phyloP scores from a whole-genome alignment of 2,797 vertebrate genomes.

The Bovichtus diacanthus region DNA sequence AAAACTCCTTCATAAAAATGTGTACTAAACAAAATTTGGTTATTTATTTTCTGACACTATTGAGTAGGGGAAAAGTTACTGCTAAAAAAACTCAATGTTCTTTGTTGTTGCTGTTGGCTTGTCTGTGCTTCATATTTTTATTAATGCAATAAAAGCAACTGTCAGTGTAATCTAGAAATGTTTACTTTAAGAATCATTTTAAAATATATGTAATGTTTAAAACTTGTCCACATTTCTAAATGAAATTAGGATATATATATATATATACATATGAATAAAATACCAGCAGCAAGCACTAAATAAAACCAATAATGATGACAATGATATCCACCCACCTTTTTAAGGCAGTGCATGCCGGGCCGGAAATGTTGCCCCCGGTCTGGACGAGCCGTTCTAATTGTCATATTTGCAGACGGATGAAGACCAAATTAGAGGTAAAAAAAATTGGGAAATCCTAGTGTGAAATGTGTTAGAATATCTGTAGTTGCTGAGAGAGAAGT shows the following conservation, averaged over 20 bases:
- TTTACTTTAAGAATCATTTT: not conserved
- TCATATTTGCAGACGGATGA: conserved; percentile 83
- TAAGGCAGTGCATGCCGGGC: conserved; percentile 91
- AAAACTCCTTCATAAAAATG: not conserved
- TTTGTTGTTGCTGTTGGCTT: not conserved
- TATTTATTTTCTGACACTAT: not conserved
- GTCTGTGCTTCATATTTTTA: not conserved
- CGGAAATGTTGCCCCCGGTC: conserved; percentile 89
- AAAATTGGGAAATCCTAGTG: not conserved
- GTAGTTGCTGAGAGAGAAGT: conserved; percentile 7
- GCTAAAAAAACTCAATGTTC: not conserved
- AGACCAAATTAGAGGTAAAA: conserved; percentile 1
- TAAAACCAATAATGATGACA: not conserved
- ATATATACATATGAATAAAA: not conserved
- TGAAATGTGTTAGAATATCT: not conserved
- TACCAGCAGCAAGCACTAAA: not conserved
- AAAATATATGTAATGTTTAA: not conserved
- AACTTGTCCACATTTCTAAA: not conserved
- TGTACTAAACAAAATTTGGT: not conserved
- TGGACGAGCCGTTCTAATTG: conserved; percentile 86
- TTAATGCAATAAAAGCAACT: not conserved
- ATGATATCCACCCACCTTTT: conserved; percentile 87
- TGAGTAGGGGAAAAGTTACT: not conserved
- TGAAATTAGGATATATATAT: too few species aligned
- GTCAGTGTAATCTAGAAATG: not conserved